Conservation (phyloP, 2,113 vertebrate species). For the Neopipo cinnamomea region DNA sequence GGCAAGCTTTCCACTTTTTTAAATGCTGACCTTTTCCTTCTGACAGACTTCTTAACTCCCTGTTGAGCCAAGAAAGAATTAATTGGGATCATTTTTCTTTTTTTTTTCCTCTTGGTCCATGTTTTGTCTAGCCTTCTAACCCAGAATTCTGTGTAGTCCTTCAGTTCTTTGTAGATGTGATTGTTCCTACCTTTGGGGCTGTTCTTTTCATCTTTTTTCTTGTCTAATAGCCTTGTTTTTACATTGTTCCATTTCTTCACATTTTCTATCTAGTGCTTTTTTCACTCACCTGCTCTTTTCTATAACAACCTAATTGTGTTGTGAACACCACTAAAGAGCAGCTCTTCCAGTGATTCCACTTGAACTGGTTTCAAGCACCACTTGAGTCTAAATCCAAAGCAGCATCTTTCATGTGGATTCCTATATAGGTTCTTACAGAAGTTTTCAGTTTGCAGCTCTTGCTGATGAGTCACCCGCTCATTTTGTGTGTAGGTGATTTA, state of each 20-base stretch:
- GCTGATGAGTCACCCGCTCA: accelerated
- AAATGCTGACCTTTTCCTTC: neutral
- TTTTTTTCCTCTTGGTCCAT: neutral
- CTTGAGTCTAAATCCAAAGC: neutral
- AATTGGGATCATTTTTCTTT: neutral
- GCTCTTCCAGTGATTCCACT: neutral
- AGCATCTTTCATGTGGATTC: neutral
- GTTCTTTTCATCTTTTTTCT: neutral
- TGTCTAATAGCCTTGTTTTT: neutral
- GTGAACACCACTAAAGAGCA: neutral
- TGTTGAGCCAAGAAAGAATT: neutral
- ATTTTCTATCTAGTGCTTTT: neutral
- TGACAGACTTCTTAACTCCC: neutral
- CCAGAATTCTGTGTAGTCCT: neutral
- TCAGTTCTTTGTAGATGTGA: neutral
- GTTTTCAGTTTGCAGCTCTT: neutral
- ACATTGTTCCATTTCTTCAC: neutral
- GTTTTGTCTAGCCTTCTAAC: neutral
- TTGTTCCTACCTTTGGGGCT: neutral
- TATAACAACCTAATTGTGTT: neutral
- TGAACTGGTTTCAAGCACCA: neutral
- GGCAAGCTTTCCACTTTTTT: neutral
- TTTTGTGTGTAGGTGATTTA: neutral
- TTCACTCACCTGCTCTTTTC: neutral
- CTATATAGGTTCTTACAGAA: neutral